These are phyloP conservation scores for Manis pentadactyla DNA, from an alignment of 2,797 vertebrate species.

Conservation along the genomic window DNA sequence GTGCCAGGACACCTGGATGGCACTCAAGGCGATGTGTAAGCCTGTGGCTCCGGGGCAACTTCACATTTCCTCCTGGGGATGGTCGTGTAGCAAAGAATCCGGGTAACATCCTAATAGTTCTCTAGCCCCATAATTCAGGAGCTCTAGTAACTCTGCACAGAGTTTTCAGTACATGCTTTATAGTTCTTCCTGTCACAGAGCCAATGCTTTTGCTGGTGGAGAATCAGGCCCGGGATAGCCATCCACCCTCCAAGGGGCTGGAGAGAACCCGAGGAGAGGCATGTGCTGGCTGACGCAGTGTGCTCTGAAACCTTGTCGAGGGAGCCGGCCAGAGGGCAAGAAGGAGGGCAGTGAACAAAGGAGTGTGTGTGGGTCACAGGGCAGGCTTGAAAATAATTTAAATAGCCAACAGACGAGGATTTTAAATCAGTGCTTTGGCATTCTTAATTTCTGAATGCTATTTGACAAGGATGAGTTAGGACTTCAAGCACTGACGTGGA, in stretches of 20 bases:
- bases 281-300: neutral
- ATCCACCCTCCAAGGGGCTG: neutral
- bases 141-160: neutral
- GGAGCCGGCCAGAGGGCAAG: neutral
- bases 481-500: neutral
- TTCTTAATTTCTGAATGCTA: constrained; percentile 56
- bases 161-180: neutral
- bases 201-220: neutral
- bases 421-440: constrained; percentile 1
- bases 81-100: neutral
- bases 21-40: neutral
- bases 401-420: constrained; percentile 12
- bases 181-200: neutral
- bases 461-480: constrained; percentile 50
- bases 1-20: neutral
- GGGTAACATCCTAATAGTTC: neutral
- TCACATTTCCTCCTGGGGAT: neutral
- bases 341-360: neutral
- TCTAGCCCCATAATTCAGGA: neutral
- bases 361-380: neutral
- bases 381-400: constrained; percentile 42
- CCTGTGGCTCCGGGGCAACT: neutral
- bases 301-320: neutral
- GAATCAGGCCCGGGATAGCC: neutral
- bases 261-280: neutral